Base-by-base conservation (phyloP, 2,888 invertebrate genomes). In the Eumacrocentrus americanus region DNA sequence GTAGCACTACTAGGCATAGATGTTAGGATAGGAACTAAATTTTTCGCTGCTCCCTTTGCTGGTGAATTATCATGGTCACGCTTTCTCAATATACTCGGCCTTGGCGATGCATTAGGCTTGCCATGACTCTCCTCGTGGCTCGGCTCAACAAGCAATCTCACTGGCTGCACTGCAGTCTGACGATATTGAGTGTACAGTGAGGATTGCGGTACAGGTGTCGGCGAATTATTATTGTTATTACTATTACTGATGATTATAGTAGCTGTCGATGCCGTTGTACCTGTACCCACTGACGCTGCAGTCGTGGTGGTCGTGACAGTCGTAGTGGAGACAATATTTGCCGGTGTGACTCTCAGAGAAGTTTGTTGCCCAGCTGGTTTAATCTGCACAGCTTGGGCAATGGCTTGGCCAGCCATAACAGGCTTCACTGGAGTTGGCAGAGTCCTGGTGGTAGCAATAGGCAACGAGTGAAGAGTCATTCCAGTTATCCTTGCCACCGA, bases 31-130 rank as follows among this genome's bases (percentile, higher is more conserved):
- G 81, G 80, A 37, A 76, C 78, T 63, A 80, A 69, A 67, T 80
- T 80, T 60, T 80, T 80, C 6, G 75, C 79, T 3, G 72, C 72
- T 38, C 72, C 72, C 74, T 81, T 81, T 3, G 72, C 72, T 6
- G 80, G 80, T 50, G 80, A 81, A 66, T 65, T 72, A 50, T 95
- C 95, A 51, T 89, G 86, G 69, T 95, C 95, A 37, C 95, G 85
- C 82, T 96, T 96, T 61, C 95, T 85, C 60, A 96, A 82, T 82
- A 96, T 91, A 73, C 92, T 91, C 1, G 94, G 93, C 65, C 94
- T 81, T 0, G 92, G 91, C 14, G 91, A 87, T 5, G 88, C 84
- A 55, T 86, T 85, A 0, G 77, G 85, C 67, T 80, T 81, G 6
- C 71, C 69, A 53, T 77, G 76, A 2, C 74, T 72, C 62, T 80